These are phyloP conservation scores for Daphoenositta chrysoptera DNA, from an alignment of 2,113 vertebrate genomes.

Conservation along the genomic window DNA sequence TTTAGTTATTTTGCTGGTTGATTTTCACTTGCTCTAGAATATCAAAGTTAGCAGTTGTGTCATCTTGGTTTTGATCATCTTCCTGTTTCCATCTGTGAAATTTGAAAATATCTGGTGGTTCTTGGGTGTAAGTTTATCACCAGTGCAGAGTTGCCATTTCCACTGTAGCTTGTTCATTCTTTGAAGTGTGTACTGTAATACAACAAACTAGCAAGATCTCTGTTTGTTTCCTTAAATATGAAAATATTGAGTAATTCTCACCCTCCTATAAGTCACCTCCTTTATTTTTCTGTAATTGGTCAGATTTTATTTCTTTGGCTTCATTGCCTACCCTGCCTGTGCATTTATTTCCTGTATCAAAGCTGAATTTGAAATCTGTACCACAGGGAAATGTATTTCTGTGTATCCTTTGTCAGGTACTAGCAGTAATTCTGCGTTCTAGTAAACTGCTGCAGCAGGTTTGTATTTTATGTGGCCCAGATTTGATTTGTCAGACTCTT, in stretches of 20 bases:
- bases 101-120: neutral
- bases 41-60: neutral
- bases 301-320: neutral
- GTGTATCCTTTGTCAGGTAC: neutral
- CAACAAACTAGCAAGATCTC: neutral
- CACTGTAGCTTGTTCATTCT: neutral
- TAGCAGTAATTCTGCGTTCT: neutral
- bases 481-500: neutral
- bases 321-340: neutral
- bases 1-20: neutral
- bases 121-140: neutral
- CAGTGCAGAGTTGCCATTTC: neutral
- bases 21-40: neutral
- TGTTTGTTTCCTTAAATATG: neutral
- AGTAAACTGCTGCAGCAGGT: neutral
- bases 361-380: neutral
- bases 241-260: neutral
- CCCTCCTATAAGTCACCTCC: fast-evolving
- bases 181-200: neutral
- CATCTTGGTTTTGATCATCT: neutral
- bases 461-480: neutral
- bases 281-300: neutral
- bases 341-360: neutral
- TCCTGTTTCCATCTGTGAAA: neutral
- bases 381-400: fast-evolving